phyloP scores from a whole-genome alignment of 2,888 invertebrate genomes.

The Hirtodrosophila confusa region DNA sequence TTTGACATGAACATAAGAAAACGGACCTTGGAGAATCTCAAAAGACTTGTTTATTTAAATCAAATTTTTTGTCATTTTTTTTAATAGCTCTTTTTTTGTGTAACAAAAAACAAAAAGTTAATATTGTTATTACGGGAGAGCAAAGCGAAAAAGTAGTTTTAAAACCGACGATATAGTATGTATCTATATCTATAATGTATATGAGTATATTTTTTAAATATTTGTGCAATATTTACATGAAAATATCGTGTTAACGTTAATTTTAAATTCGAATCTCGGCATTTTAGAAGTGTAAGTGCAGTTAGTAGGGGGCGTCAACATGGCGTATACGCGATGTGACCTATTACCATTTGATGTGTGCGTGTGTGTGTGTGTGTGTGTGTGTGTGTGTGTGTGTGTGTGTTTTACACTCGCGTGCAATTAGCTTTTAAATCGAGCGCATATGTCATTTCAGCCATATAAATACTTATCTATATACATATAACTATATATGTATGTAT shows the following conservation, averaged over 20 bases:
- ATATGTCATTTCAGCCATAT: slow-evolving; percentile 56
- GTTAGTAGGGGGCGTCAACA: slow-evolving; percentile 19
- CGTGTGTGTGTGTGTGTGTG: slow-evolving; percentile 3
- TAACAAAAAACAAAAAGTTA: not conserved
- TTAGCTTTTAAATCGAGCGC: slow-evolving; percentile 55
- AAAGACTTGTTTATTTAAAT: slow-evolving; percentile 69
- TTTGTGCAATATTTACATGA: slow-evolving; percentile 69
- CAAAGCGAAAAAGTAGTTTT: slow-evolving; percentile 9
- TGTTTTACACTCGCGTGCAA: slow-evolving; percentile 60
- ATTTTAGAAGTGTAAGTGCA: slow-evolving; percentile 45
- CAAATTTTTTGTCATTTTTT: slow-evolving; percentile 52
- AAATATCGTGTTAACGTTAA: slow-evolving; percentile 49
- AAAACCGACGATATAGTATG: slow-evolving; percentile 13
- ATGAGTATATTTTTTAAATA: slow-evolving; percentile 41
- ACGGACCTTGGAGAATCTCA: slow-evolving; percentile 66
- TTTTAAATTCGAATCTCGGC: slow-evolving; percentile 65
- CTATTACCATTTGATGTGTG: slow-evolving; percentile 20
- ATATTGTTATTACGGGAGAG: slow-evolving; percentile 21
- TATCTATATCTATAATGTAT: slow-evolving; percentile 16
- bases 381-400: not conserved
- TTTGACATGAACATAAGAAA: no score
- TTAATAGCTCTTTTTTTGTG: not conserved
- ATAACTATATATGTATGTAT: slow-evolving; percentile 8
- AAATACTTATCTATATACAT: slow-evolving; percentile 46
- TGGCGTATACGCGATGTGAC: slow-evolving; percentile 32